Conservation (phyloP, 2,888 invertebrate genomes). For the Apotomis betuletana region DNA sequence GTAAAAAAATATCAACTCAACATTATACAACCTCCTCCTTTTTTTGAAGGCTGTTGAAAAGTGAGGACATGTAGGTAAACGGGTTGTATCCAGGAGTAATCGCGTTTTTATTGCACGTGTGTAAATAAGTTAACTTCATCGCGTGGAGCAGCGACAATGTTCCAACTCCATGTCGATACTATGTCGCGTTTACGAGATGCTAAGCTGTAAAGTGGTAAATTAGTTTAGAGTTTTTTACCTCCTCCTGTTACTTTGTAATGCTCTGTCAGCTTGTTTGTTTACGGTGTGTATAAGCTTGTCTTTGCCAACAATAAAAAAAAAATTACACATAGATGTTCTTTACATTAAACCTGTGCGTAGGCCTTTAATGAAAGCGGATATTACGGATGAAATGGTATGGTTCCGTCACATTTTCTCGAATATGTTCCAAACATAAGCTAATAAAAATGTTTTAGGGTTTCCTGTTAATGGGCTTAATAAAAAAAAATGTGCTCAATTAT, state of each 20-base stretch:
- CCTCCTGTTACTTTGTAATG: constrained; percentile 18
- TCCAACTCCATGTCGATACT: constrained; percentile 9
- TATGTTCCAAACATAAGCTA: too few relatives aligned
- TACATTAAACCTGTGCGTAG: neutral
- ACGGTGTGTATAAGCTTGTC: too few relatives aligned
- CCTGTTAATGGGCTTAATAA: too few relatives aligned
- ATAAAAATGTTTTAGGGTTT: too few relatives aligned
- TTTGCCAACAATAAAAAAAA: too few relatives aligned
- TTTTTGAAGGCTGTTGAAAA: neutral
- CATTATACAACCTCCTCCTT: too few relatives aligned
- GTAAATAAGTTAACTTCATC: constrained; percentile 15
- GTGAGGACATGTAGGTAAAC: neutral
- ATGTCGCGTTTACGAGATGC: constrained; percentile 27
- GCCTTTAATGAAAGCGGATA: too few relatives aligned
- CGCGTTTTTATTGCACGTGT: constrained; percentile 14
- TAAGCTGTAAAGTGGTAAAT: constrained; percentile 29
- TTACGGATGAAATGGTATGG: too few relatives aligned
- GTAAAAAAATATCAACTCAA: too few relatives aligned
- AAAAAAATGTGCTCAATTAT: too few relatives aligned
- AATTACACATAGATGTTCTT: too few relatives aligned
- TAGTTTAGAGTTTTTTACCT: constrained; percentile 13
- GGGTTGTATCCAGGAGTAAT: constrained; percentile 12
- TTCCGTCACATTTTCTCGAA: too few relatives aligned
- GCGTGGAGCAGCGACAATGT: constrained; percentile 12
- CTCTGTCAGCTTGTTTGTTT: neutral